A percentile compares a stretch with the other conserved stretches of the same genome.
phyloP scores from a whole-genome alignment of 2,797 vertebrate genomes.

The Hoplostethus mediterraneus region DNA sequence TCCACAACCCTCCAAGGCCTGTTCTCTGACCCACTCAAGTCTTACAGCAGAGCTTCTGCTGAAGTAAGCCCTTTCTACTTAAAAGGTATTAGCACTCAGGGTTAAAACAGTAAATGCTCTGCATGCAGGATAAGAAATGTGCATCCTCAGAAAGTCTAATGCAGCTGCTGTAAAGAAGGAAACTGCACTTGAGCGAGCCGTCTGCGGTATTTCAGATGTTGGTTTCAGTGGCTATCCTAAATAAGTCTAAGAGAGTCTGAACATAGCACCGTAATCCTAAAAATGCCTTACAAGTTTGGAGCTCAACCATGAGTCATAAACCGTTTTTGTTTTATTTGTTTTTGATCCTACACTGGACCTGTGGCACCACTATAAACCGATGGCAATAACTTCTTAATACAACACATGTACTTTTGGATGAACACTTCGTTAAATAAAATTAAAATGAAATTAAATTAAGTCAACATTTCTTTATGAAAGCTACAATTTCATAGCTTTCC shows the following conservation, averaged over 20 bases:
- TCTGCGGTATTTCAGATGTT: slow-evolving; percentile 57
- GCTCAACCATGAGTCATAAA: slow-evolving; percentile 26
- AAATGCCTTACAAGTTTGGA: slow-evolving; percentile 57
- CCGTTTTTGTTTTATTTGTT: slow-evolving; percentile 38
- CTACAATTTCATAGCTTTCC: slow-evolving; percentile 6
- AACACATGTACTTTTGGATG: slow-evolving; percentile 33
- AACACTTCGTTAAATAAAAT: slow-evolving; percentile 38
- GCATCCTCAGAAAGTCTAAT: slow-evolving; percentile 67
- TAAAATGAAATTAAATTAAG: slow-evolving; percentile 22
- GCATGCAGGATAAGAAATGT: slow-evolving; percentile 71
- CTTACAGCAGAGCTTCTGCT: slow-evolving; percentile 72
- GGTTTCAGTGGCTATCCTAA: slow-evolving; percentile 54
- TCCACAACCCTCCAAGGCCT: slow-evolving; percentile 74
- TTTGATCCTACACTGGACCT: slow-evolving; percentile 35
- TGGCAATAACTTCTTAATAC: slow-evolving; percentile 18
- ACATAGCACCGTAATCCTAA: slow-evolving; percentile 49
- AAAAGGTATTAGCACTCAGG: slow-evolving; percentile 74
- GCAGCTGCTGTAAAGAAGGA: slow-evolving; percentile 45
- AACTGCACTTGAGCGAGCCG: slow-evolving; percentile 48
- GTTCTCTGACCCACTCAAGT: slow-evolving; percentile 73
- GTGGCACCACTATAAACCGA: slow-evolving; percentile 38
- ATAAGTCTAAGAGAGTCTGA: slow-evolving; percentile 33
- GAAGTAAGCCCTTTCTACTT: slow-evolving; percentile 80
- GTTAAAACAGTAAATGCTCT: slow-evolving; percentile 78
- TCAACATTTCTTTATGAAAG: slow-evolving; percentile 7